phyloP scores from a whole-genome alignment of 2,888 invertebrate species.

The Sinohyriopsis cumingii region DNA sequence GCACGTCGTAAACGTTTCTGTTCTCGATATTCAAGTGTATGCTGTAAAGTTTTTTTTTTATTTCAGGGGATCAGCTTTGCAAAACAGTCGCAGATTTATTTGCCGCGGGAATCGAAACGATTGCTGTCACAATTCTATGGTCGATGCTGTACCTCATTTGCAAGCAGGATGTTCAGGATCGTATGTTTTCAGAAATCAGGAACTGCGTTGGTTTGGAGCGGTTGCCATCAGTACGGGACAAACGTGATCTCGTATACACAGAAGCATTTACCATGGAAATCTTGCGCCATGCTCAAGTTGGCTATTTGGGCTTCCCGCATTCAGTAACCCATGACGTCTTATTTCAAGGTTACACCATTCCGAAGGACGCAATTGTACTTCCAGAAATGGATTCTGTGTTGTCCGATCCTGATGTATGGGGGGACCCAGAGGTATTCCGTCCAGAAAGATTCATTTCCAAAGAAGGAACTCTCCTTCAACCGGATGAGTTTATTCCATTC shows the following conservation, averaged over 20 bases:
- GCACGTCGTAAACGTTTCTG: no score
- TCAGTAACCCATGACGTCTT: neutral
- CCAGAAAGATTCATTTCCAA: neutral
- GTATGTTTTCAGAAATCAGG: neutral
- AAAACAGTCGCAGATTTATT: conserved; percentile 3
- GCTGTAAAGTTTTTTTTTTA: no score
- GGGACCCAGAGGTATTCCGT: neutral
- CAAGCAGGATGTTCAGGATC: conserved; percentile 1
- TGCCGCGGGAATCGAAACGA: conserved; percentile 3
- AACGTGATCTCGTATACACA: conserved; percentile 1
- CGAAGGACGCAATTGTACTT: neutral
- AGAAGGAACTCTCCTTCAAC: neutral
- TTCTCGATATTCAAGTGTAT: no score
- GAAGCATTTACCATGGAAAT: conserved; percentile 3
- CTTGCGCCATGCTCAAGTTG: conserved; percentile 2
- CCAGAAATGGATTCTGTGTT: neutral
- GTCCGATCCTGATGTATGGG: conserved; percentile 1
- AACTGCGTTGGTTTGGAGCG: neutral
- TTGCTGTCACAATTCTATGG: neutral
- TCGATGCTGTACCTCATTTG: neutral
- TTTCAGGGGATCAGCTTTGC: conserved; percentile 2
- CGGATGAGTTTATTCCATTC: conserved; percentile 2
- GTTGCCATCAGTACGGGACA: conserved; percentile 1
- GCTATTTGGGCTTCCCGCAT: neutral
- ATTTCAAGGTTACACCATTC: conserved; percentile 2